Percentiles rank a stretch among this genome's conserved stretches.
Evolutionary conservation across 2,888 invertebrate species (phyloP).

Genomic region (Epinotia brunnichana): DNA sequence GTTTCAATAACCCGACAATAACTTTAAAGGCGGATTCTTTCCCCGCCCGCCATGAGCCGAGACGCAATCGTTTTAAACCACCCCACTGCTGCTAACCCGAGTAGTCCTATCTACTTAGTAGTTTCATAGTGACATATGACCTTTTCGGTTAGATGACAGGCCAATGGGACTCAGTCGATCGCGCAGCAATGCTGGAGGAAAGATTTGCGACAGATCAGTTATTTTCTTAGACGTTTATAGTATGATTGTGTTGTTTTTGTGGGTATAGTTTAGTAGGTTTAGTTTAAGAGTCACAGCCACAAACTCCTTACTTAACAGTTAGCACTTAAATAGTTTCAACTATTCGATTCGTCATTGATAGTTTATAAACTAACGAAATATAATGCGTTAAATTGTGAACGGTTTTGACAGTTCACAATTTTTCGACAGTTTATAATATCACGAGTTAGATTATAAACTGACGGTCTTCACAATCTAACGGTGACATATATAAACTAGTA

Average conservation of each 20-base stretch:
- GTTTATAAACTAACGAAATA: too few species aligned
- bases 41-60: not conserved
- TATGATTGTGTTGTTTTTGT: not conserved
- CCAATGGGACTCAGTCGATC: not conserved
- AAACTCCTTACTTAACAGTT: not conserved
- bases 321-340: too few species aligned
- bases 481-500: not conserved
- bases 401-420: too few species aligned
- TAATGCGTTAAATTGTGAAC: too few species aligned
- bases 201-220: not conserved
- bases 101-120: not conserved
- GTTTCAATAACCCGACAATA: not conserved
- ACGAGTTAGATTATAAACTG: too few species aligned
- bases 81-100: not conserved
- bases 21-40: not conserved
- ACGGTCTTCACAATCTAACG: too few species aligned
- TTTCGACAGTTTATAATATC: too few species aligned
- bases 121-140: not conserved
- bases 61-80: slow-evolving; percentile 7
- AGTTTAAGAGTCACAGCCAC: not conserved
- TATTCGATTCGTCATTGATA: too few species aligned
- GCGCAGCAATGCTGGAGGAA: not conserved
- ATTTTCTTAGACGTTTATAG: not conserved
- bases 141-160: not conserved
- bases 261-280: too few species aligned